Percentiles rank a stretch among this genome's conserved stretches.
phyloP scores from a whole-genome alignment of 2,888 invertebrate genomes.

The Andrena trimmerana region DNA sequence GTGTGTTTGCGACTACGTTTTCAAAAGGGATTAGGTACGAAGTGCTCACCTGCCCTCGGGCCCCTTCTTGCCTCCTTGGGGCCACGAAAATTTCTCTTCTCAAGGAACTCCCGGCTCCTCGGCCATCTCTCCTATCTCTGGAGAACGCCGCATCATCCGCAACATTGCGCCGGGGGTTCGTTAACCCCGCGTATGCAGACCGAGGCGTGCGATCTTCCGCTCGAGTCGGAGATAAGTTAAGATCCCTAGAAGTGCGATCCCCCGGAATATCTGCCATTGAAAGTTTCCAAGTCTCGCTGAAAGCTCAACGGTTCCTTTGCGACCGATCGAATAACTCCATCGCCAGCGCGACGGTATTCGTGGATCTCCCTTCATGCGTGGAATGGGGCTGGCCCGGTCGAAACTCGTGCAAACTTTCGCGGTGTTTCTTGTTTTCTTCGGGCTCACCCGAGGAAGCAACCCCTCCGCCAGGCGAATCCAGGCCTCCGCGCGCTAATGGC shows the following conservation, averaged over 20 bases:
- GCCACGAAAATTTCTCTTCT: conserved; percentile 45
- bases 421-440: conserved; percentile 52
- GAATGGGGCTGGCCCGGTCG: conserved; percentile 21
- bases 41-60: conserved; percentile 67
- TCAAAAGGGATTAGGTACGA: conserved; percentile 74
- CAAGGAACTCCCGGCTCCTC: conserved; percentile 28
- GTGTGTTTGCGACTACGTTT: conserved; percentile 64
- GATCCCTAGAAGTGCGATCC: background rate
- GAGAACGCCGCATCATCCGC: conserved; percentile 6
- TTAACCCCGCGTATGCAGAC: too few species aligned
- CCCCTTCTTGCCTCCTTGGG: conserved; percentile 34
- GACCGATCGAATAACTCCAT: background rate
- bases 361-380: conserved; percentile 35
- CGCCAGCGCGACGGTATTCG: background rate
- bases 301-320: background rate
- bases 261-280: conserved; percentile 1
- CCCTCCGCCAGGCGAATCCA: conserved; percentile 39
- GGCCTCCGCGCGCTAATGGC: conserved; percentile 61
- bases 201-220: too few species aligned
- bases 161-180: background rate
- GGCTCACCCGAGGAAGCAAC: conserved; percentile 9
- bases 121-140: conserved; percentile 19
- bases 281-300: background rate
- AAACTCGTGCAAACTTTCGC: conserved; percentile 47
- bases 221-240: background rate